Percentiles rank a stretch among this genome's conserved stretches.
phyloP scores from a whole-genome alignment of 2,113 vertebrate genomes.

The Mungos mungo region DNA sequence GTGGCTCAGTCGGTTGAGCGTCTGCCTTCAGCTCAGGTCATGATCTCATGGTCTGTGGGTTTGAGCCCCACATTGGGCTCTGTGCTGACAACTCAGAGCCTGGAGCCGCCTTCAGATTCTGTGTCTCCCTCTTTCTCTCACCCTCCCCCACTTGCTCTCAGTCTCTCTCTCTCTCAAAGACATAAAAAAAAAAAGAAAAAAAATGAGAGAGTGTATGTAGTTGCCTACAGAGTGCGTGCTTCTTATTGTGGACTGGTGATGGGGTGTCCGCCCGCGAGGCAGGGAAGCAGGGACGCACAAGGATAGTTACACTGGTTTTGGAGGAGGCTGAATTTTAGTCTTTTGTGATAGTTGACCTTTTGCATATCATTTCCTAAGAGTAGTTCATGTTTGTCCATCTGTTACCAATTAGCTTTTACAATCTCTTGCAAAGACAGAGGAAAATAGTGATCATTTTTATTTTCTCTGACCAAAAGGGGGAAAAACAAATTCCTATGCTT shows the following conservation, averaged over 20 bases:
- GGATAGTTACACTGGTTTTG: fast-evolving
- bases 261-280: not conserved
- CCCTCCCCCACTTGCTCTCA: too few species aligned
- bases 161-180: too few species aligned
- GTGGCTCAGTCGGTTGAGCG: too few species aligned
- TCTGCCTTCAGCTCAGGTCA: too few species aligned
- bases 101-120: too few species aligned
- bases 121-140: too few species aligned
- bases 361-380: not conserved
- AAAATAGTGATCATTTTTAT: not conserved
- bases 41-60: too few species aligned
- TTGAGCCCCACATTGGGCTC: too few species aligned
- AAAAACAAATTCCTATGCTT: not conserved
- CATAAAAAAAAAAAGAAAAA: too few species aligned
- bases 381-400: not conserved
- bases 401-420: not conserved
- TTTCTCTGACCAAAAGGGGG: not conserved
- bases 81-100: too few species aligned
- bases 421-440: not conserved
- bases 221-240: not conserved
- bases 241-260: fast-evolving
- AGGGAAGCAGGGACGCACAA: fast-evolving
- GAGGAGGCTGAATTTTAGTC: not conserved
- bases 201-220: not conserved
- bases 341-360: not conserved